phyloP scores from a whole-genome alignment of 2,113 vertebrate species.

The Athene noctua region DNA sequence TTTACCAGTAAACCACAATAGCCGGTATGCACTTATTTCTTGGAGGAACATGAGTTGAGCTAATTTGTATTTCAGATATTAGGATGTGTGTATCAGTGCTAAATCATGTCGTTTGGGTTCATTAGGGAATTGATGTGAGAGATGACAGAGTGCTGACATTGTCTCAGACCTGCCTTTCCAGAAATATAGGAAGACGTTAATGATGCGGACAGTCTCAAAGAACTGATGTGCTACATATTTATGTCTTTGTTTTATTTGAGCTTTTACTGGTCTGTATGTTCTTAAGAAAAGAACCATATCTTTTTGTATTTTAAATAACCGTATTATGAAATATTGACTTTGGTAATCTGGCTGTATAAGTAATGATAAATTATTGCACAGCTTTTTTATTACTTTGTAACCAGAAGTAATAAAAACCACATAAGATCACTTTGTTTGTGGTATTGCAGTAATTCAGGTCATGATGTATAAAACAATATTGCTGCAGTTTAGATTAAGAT shows the following conservation, averaged over 20 bases:
- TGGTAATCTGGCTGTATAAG: not conserved
- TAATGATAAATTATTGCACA: not conserved
- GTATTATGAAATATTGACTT: not conserved
- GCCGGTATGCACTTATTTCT: not conserved
- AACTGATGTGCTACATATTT: not conserved
- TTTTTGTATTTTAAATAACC: not conserved
- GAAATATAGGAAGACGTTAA: not conserved
- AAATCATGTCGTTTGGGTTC: not conserved
- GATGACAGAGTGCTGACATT: not conserved
- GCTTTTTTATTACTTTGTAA: not conserved
- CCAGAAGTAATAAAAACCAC: not conserved
- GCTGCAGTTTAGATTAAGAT: slow-evolving; percentile 5
- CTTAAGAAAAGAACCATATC: not conserved
- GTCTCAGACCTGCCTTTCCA: not conserved
- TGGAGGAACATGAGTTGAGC: not conserved
- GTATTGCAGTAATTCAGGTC: not conserved
- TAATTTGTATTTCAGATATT: not conserved
- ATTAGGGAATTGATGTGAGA: not conserved
- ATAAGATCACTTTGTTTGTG: not conserved
- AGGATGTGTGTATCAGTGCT: not conserved
- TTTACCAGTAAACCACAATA: not conserved
- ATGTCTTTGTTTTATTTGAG: not conserved
- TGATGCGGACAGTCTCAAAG: not conserved
- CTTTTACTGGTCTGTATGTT: not conserved
- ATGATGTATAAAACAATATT: not conserved